Percentiles rank a stretch among this genome's conserved stretches.
phyloP scores from a whole-genome alignment of 1,140 invertebrate genomes.

The Laupala kohalensis region DNA sequence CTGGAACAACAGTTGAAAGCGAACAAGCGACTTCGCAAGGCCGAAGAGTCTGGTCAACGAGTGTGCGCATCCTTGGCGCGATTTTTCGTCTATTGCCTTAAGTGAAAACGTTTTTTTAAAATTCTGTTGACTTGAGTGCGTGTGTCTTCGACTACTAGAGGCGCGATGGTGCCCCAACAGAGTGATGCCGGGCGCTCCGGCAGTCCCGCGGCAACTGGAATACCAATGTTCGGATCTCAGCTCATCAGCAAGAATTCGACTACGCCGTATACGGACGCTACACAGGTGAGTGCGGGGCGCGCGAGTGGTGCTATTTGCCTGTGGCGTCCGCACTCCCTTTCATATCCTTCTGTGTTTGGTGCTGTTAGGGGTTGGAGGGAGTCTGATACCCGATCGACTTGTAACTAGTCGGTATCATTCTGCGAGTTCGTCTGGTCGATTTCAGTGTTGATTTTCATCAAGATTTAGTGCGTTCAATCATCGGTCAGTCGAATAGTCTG shows the following conservation, averaged over 20 bases:
- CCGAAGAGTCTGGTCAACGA: too few species aligned
- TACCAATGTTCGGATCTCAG: slow-evolving; percentile 65
- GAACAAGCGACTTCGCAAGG: background rate
- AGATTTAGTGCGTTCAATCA: too few species aligned
- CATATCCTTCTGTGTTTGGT: background rate
- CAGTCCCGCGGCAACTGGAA: slow-evolving; percentile 30
- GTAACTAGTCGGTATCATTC: too few species aligned
- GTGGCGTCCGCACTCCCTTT: background rate
- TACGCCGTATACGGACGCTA: slow-evolving; percentile 92
- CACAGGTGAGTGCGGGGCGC: slow-evolving; percentile 68
- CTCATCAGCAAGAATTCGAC: slow-evolving; percentile 76
- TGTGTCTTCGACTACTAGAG: too few species aligned
- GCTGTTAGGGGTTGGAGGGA: too few species aligned
- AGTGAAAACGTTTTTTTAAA: background rate
- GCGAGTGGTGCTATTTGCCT: slow-evolving; percentile 24
- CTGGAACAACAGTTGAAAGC: background rate
- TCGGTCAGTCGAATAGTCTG: too few species aligned
- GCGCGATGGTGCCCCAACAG: slow-evolving; percentile 43
- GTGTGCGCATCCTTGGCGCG: too few species aligned
- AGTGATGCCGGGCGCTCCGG: slow-evolving; percentile 30
- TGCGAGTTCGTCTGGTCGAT: too few species aligned
- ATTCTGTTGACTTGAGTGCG: too few species aligned
- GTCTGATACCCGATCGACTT: too few species aligned
- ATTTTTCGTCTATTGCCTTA: too few species aligned
- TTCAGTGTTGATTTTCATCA: too few species aligned